phyloP scores from a whole-genome alignment of 2,113 vertebrate genomes.

The Cinclus cinclus region DNA sequence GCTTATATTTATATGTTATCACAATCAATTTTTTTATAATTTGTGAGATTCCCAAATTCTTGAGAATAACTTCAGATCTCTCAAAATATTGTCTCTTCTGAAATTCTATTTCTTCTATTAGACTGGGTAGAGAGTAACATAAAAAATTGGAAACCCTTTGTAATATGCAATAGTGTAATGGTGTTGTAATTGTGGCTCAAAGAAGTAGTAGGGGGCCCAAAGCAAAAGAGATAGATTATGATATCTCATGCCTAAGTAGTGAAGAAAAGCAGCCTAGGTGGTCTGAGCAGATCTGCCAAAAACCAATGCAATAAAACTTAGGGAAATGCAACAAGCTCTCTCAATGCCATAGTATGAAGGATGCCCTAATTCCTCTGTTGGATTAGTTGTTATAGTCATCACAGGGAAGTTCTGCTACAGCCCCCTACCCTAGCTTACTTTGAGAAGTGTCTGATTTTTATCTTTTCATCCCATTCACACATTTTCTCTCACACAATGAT shows the following conservation, averaged over 20 bases:
- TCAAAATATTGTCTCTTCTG: not conserved
- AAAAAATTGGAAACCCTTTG: not conserved
- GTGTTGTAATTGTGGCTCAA: not conserved
- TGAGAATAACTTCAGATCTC: not conserved
- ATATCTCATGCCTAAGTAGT: not conserved
- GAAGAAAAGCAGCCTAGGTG: conserved; percentile 42
- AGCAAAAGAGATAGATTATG: not conserved
- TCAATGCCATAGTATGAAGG: not conserved
- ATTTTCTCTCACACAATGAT: conserved; percentile 30
- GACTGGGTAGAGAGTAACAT: not conserved
- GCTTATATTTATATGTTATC: not conserved
- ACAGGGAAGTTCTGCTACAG: conserved; percentile 15
- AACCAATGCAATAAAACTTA: not conserved
- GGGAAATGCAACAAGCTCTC: not conserved
- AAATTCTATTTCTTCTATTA: not conserved
- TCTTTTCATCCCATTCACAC: conserved; percentile 51
- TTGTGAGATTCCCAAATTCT: not conserved
- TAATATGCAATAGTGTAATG: not conserved
- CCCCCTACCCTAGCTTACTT: not conserved
- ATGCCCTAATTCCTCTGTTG: conserved; percentile 15
- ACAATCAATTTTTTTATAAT: not conserved
- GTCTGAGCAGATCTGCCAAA: not conserved
- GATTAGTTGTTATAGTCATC: not conserved
- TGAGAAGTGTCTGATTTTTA: conserved; percentile 31
- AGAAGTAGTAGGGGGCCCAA: not conserved